Conservation (phyloP, 2,888 invertebrate genomes). For the Pyrocoelia pectoralis region DNA sequence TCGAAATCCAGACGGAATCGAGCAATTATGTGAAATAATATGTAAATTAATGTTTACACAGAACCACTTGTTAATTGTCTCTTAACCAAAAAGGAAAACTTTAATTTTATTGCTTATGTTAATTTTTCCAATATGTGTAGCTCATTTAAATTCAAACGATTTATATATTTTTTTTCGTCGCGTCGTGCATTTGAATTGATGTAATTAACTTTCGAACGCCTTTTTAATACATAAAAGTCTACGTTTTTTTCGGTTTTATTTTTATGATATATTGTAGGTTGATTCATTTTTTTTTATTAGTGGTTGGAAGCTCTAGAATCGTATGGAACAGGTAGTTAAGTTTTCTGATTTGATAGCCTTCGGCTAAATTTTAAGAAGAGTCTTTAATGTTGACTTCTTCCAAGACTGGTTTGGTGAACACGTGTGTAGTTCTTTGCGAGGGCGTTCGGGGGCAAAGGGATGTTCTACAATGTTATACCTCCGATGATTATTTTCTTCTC, state of each 20-base stretch:
- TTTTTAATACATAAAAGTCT: slow-evolving; percentile 8
- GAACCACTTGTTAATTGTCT: slow-evolving; percentile 6
- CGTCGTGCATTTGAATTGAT: slow-evolving; percentile 7
- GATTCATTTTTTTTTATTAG: slow-evolving; percentile 8
- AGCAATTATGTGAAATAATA: slow-evolving; percentile 8
- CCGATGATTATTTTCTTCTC: slow-evolving; percentile 25
- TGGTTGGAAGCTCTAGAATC: slow-evolving; percentile 13
- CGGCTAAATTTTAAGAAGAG: slow-evolving; percentile 19
- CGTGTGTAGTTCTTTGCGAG: slow-evolving; percentile 31
- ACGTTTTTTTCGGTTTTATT: background rate
- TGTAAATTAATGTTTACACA: slow-evolving; percentile 8
- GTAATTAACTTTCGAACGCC: slow-evolving; percentile 12
- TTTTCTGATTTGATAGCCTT: slow-evolving; percentile 21
- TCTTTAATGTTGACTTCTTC: slow-evolving; percentile 29
- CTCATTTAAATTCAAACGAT: slow-evolving; percentile 11
- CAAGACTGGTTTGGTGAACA: slow-evolving; percentile 35
- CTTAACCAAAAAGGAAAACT: slow-evolving; percentile 7
- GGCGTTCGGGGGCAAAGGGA: slow-evolving; percentile 30
- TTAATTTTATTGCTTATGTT: slow-evolving; percentile 5
- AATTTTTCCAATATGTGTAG: slow-evolving; percentile 8
- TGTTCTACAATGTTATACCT: slow-evolving; percentile 16
- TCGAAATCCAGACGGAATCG: background rate
- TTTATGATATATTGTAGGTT: slow-evolving; percentile 3
- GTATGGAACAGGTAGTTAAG: slow-evolving; percentile 26
- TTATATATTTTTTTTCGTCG: slow-evolving; percentile 3